Conservation (phyloP, 2,113 vertebrate genomes). For the Ceratotherium simum region DNA sequence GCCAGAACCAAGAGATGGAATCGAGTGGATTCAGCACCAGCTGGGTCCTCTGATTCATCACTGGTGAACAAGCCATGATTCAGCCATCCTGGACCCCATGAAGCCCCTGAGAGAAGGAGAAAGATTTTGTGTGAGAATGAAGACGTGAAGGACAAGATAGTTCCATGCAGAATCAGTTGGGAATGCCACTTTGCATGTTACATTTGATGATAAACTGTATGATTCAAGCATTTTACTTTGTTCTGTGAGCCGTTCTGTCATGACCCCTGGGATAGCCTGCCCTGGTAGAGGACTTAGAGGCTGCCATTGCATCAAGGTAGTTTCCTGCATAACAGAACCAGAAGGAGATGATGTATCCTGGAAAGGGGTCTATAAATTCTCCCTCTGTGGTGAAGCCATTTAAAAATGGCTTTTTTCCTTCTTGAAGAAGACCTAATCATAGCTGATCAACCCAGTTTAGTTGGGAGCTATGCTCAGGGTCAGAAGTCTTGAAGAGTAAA, state of each 20-base stretch:
- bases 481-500: background rate
- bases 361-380: background rate
- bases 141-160: background rate
- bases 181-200: too few relatives aligned
- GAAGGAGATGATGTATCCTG: background rate
- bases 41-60: background rate
- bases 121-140: background rate
- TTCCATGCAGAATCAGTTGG: background rate
- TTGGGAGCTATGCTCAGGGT: background rate
- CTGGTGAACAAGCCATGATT: background rate
- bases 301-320: background rate
- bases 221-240: background rate
- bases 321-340: background rate
- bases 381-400: background rate
- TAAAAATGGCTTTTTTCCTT: background rate
- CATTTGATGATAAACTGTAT: background rate
- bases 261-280: background rate
- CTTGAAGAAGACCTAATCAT: background rate
- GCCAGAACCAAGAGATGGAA: background rate
- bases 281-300: too few relatives aligned
- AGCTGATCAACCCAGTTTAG: background rate
- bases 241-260: background rate
- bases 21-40: background rate
- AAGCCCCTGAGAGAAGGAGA: background rate
- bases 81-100: too few relatives aligned